Percentiles rank a stretch among this genome's conserved stretches.
Conservation (phyloP, 2,797 vertebrate species). For the Mormyrus hasselquistii region DNA sequence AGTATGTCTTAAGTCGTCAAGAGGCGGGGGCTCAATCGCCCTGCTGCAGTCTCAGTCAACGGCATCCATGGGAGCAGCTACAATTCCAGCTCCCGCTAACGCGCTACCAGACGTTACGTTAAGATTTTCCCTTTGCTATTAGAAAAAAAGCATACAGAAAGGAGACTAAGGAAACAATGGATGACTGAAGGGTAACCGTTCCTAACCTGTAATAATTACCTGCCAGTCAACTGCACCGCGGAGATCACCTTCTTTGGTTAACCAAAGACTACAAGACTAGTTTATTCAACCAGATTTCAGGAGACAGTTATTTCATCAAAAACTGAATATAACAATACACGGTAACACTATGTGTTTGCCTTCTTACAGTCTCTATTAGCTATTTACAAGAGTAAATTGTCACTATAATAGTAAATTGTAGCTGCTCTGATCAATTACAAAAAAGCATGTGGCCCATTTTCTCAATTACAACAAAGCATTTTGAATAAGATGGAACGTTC, state of each 20-base stretch:
- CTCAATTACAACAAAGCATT: not conserved
- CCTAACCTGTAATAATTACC: constrained; percentile 25
- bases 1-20: not conserved
- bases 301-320: constrained; percentile 20
- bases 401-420: too few species aligned
- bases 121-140: not conserved
- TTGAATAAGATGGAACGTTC: not conserved
- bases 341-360: not conserved
- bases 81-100: not conserved
- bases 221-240: constrained; percentile 4
- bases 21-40: not conserved
- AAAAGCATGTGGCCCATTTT: not conserved
- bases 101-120: not conserved
- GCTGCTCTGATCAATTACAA: not conserved
- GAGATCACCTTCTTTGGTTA: not conserved
- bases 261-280: constrained; percentile 20
- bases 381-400: not conserved
- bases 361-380: not conserved
- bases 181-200: not conserved
- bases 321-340: not conserved
- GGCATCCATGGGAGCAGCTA: not conserved
- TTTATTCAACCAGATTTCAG: constrained; percentile 1
- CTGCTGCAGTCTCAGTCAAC: not conserved
- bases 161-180: not conserved
- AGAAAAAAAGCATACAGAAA: not conserved